Base-by-base conservation (phyloP, 2,797 vertebrate genomes). In the Pseudopleuronectes americanus region DNA sequence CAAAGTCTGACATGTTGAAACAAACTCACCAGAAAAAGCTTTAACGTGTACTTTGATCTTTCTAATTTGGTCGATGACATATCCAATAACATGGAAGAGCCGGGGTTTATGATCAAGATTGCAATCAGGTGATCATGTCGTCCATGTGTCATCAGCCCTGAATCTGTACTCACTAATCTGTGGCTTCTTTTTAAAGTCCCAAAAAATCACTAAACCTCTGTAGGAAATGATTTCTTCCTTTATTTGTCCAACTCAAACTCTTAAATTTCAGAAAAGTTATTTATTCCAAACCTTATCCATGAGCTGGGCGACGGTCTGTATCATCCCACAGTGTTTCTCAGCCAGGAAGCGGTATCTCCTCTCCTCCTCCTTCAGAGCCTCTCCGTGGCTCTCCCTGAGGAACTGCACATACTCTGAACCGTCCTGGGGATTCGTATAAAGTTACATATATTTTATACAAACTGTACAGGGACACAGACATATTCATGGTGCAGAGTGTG, bases 341-440 rank as follows among this genome's bases (percentile, higher is more conserved):
- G 96, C 96, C 90, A 99, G 89, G 90, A 99, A 99, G 55, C 97
- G 97, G 57, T 97, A 98, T 64, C 98, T 93, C 43, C 98, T 94
- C 85, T 96, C 96, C 90, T 99, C 96, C 81, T 99, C 98, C 79
- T 94, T 88, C 68, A 98, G 90, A 0, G 96, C 97, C 0, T 96
- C 95, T 6, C 72, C 79, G 72, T 98, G 94, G 69, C 97, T 97
- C 68, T 96, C 93, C 0, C 89, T 95, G 61, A 97, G 87, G 0
- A 99, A 99, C 4, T 95, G 93, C 73, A 96, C 64, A 19, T 92
- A 94, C 76, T 95, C 95, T 67, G 94, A 92, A 0, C 85, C 90
- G 47, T 97, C 96, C 97, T 99, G 90, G 24, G 49, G 51, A 52
- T 1, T 41, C 2, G 4, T 16, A 21, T 9, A 21, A 2, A 48